These are phyloP conservation scores for Lypha dubia DNA, from an alignment of 2,888 invertebrate genomes.

Conservation along the genomic window DNA sequence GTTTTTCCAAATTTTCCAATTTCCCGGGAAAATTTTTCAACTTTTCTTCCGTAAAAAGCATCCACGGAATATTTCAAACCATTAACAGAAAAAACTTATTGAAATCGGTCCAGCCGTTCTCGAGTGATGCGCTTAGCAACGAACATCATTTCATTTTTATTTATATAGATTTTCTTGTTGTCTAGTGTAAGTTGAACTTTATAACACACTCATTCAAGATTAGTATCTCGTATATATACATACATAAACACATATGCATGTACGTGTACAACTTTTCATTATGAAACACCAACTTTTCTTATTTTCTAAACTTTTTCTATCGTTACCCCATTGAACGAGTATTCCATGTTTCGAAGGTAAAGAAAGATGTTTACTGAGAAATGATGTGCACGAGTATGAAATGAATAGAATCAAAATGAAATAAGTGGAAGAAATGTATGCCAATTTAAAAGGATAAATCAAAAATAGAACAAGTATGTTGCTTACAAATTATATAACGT, in stretches of 20 bases:
- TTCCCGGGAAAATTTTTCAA: no score
- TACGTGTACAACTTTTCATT: neutral
- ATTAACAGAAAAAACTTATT: no score
- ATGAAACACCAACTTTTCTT: neutral
- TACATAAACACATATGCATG: neutral
- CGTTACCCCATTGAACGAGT: neutral
- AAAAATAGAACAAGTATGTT: neutral
- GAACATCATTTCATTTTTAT: no score
- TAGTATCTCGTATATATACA: neutral
- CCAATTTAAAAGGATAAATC: neutral
- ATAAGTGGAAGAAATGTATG: neutral
- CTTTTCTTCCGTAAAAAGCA: no score
- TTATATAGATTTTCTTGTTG: no score
- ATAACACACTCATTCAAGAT: neutral
- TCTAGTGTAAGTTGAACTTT: neutral
- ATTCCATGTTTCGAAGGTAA: constrained; percentile 15
- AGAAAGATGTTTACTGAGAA: constrained; percentile 20
- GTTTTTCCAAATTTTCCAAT: no score
- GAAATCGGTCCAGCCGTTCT: no score
- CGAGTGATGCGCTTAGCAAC: no score
- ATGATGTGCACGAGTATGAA: constrained; percentile 17
- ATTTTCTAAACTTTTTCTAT: neutral
- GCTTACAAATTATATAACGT: neutral
- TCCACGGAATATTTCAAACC: no score
- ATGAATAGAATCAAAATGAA: neutral